Percentiles rank a stretch among this genome's conserved stretches.
Conservation (phyloP, 2,113 vertebrate genomes). For the Saimiri boliviensis region DNA sequence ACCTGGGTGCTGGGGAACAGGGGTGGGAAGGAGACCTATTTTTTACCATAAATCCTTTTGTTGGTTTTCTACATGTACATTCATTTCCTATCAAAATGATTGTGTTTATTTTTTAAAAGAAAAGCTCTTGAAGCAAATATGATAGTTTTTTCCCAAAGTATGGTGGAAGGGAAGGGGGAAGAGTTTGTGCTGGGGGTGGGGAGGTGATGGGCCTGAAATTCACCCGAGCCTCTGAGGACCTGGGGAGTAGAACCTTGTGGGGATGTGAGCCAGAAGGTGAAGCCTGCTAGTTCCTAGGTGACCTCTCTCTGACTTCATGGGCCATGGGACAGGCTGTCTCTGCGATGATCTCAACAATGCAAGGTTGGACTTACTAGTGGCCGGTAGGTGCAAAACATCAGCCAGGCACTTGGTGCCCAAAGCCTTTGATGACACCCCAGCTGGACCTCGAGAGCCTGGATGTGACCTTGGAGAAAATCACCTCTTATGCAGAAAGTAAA, state of each 20-base stretch:
- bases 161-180: background rate
- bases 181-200: background rate
- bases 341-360: background rate
- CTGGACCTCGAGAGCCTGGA: background rate
- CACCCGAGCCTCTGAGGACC: background rate
- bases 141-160: background rate
- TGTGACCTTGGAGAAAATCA: background rate
- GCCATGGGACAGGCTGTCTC: background rate
- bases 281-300: background rate
- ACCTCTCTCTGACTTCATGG: background rate
- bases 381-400: background rate
- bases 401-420: background rate
- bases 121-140: background rate
- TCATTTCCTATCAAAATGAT: background rate
- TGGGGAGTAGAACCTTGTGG: background rate
- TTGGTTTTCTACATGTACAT: background rate
- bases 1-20: background rate
- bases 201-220: background rate
- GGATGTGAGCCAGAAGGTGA: background rate
- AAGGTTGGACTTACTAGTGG: background rate
- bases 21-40: background rate
- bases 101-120: slow-evolving; percentile 25
- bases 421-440: background rate
- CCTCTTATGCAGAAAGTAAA: background rate
- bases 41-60: background rate